Evolutionary conservation across 1,140 invertebrate species (phyloP), one percentile per base, ranked within the genome.

Genomic region (Parasteatoda tepidariorum): DNA sequence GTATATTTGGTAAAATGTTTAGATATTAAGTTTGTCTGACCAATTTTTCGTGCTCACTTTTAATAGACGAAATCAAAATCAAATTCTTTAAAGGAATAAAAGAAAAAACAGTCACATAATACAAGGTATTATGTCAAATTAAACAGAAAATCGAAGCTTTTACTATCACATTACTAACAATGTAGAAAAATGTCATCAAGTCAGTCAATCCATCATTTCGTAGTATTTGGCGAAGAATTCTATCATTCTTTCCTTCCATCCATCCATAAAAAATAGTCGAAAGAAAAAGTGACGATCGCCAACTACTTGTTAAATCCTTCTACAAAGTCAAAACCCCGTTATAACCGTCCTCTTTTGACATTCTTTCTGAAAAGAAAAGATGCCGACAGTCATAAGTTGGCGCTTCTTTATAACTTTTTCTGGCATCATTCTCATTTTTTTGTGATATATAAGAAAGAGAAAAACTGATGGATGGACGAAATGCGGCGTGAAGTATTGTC

Each of bases 401-500:
- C 24, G 24, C 30, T 78, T 34, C 34, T n/a, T 38, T 18, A 24
- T 61, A 2, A 18, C 26, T 62, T 73, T 76, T 57, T 41, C 54
- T 78, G 54, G 30, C 26, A 38, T 41, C 38, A 18, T 38, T 38
- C 66, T 34, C 5, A 48, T 68, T 48, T 38, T 67, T 15, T 22
- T 18, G 13, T 15, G 68, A 71, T 55, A 55, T 6, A 57, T n/a
- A 3, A 31, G 68, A 33, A 76, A 48, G n/a, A 64, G 28, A 76
- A 62, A 64, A 62, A 76, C 31, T 67, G 75, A 78, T 78, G 67
- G 61, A 78, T 67, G 62, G 61, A 55, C 61, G 75, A 78, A 78
- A 78, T 78, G 75, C 41, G 62, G 75, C 75, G 75, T 78, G 75
- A 78, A 78, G 75, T 67, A 78, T 78, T 78, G 62, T 67, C 75